phyloP scores from a whole-genome alignment of 2,888 invertebrate species.

The Mantis religiosa region DNA sequence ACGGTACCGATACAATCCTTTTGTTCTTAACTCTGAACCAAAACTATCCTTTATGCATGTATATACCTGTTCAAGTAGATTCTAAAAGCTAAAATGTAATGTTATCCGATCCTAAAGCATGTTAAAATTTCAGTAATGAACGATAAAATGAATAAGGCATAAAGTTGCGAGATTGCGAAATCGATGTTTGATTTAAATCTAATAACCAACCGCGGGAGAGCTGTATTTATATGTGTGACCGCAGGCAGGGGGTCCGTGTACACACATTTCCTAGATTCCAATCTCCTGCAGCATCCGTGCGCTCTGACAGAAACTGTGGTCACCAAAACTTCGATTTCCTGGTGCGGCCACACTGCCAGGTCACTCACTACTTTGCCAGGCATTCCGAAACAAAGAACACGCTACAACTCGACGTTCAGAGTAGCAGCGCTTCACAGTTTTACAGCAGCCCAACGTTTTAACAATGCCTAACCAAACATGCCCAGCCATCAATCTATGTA shows the following conservation, averaged over 20 bases:
- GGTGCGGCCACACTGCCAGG: not conserved
- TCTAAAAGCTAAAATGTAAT: no score
- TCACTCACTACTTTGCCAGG: not conserved
- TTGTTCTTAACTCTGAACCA: no score
- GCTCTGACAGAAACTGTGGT: not conserved
- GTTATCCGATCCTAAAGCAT: not conserved
- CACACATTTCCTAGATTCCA: not conserved
- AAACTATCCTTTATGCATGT: no score
- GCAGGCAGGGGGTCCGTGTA: not conserved
- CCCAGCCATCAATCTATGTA: not conserved
- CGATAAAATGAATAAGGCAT: not conserved
- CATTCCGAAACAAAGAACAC: not conserved
- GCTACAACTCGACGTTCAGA: not conserved
- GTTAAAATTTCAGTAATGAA: not conserved
- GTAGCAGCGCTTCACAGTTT: not conserved
- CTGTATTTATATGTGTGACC: not conserved
- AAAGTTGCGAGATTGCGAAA: not conserved
- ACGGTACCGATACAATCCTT: no score
- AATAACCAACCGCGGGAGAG: not conserved
- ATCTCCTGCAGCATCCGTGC: not conserved
- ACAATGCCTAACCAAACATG: not conserved
- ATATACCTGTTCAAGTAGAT: no score
- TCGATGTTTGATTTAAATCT: not conserved
- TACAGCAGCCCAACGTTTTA: not conserved
- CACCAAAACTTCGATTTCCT: not conserved